These are phyloP conservation scores for Rhagophthalmus giganteus DNA, from an alignment of 2,888 invertebrate genomes.

Conservation along the genomic window DNA sequence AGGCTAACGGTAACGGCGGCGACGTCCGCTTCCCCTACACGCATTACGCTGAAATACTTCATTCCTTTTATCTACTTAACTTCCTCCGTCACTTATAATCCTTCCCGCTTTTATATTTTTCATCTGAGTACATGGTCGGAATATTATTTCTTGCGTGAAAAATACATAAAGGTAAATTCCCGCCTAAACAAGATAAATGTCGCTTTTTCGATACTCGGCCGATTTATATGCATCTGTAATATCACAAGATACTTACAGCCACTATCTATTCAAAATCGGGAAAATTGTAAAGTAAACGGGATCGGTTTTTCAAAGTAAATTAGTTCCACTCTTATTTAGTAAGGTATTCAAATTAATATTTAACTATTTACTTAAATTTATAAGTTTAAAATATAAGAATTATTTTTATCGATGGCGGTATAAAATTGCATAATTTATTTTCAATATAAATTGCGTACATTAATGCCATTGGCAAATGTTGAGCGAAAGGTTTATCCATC, in stretches of 20 bases:
- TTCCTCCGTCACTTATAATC: slow-evolving; percentile 33
- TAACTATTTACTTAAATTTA: too few relatives aligned
- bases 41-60: slow-evolving; percentile 31
- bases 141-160: slow-evolving; percentile 19
- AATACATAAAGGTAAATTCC: slow-evolving; percentile 13
- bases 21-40: slow-evolving; percentile 24
- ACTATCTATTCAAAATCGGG: too few relatives aligned
- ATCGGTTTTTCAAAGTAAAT: too few relatives aligned
- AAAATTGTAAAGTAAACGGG: too few relatives aligned
- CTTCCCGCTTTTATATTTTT: slow-evolving; percentile 32
- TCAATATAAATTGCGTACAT: neutral
- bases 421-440: too few relatives aligned
- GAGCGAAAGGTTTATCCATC: neutral
- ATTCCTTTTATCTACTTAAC: slow-evolving; percentile 33
- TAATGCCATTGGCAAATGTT: neutral
- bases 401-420: too few relatives aligned
- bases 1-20: slow-evolving; percentile 27
- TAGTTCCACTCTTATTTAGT: too few relatives aligned
- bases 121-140: slow-evolving; percentile 25
- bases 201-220: neutral
- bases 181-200: slow-evolving; percentile 15
- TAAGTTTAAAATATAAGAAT: too few relatives aligned
- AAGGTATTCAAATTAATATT: too few relatives aligned
- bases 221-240: too few relatives aligned
- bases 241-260: too few relatives aligned